These are phyloP conservation scores for Cecidostiba fungosa DNA, from an alignment of 2,888 invertebrate species.

Conservation along the genomic window DNA sequence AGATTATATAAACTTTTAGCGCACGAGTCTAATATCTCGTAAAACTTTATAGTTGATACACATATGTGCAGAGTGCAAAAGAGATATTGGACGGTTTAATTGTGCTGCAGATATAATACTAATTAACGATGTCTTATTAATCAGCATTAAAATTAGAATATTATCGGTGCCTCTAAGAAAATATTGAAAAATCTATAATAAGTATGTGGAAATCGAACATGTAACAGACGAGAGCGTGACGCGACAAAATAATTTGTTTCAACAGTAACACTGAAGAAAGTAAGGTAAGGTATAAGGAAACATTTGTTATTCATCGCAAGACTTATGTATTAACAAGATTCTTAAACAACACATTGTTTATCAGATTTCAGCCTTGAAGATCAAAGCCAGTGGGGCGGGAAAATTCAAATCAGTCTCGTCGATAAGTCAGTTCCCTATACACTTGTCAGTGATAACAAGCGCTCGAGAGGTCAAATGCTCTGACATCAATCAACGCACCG, in stretches of 20 bases:
- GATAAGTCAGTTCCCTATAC: conserved; percentile 48
- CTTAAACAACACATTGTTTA: neutral
- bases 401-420: conserved; percentile 9
- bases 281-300: too few species aligned
- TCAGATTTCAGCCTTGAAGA: too few species aligned
- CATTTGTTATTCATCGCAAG: too few species aligned
- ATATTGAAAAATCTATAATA: neutral
- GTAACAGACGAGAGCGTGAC: too few species aligned
- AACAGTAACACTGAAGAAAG: too few species aligned
- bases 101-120: neutral
- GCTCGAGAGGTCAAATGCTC: neutral
- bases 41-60: neutral
- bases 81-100: neutral
- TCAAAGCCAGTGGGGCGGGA: conserved; percentile 1
- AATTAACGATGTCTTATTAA: neutral
- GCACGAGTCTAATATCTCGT: neutral
- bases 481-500: neutral
- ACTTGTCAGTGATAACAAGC: neutral
- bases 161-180: neutral
- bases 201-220: neutral
- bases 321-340: too few species aligned
- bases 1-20: neutral
- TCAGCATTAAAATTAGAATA: neutral
- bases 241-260: too few species aligned
- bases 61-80: neutral